Evolutionary conservation across 1,140 invertebrate species (phyloP), one percentile per base, ranked within the genome.

Genomic region (Bombus picipes): DNA sequence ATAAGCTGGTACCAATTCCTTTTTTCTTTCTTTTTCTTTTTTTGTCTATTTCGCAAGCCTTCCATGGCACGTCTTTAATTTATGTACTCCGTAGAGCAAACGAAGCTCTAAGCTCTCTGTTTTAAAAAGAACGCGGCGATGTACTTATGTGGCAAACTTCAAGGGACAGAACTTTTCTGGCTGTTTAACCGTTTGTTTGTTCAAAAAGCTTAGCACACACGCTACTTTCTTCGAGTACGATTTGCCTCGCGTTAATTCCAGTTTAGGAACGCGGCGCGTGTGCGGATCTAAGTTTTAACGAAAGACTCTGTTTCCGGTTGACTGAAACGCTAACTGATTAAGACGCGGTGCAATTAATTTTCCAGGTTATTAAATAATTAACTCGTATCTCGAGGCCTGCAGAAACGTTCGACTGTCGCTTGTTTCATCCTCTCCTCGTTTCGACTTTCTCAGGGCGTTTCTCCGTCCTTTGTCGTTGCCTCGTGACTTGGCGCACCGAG

Each of bases 291-390:
- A 25, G 75, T 65, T 72, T 81, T 80, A 81, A 88, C 66, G 80
- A 80, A 78, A 53, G 81, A 86, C 68, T 70, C 74, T 87, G 71
- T 85, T 83, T 89, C 79, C 78, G 68, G 28, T 81, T 34, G 18
- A 22, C 62, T 25, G 28, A 41, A 59, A 83, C 78, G 68, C 32
- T 34, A 78, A 91, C 89, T 91, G 92, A 93, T 92, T 91, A 92
- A 92, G 85, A 86, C 88, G 65, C 84, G 81, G 86, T 84, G 87
- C 88, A 92, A 93, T 92, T 93, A 92, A 93, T 92, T 93, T 93
- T 93, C 91, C 89, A 89, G 87, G 81, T 93, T 93, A 93, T 93
- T 93, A 92, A 93, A 92, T 93, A 93, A 93, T 93, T 93, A 93
- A 92, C 88, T 88, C 87, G 83, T 89, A 89, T 91, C 86, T 80